Evolutionary conservation across 2,113 vertebrate species (phyloP), one percentile per base, ranked within the genome.

Genomic region (Rana temporaria): DNA sequence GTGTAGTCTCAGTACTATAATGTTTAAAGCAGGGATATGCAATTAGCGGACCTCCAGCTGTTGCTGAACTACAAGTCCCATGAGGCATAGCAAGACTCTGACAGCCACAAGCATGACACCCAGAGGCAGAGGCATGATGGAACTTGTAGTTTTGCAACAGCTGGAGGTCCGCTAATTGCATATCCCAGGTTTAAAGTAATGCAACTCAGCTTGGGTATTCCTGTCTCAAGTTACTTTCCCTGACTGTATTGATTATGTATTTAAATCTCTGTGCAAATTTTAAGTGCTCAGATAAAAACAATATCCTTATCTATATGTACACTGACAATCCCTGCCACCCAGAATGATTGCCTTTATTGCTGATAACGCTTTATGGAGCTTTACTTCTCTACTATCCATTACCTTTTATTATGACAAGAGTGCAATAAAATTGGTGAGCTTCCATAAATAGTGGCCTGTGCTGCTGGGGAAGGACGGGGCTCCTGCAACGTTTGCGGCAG

Each of bases 291-390:
- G 20, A 75, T 62, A 42, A 75, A 60, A 60, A n/a, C 14, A 12
- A 57, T 73, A 73, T 57, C 30, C 56, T 62, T 75, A 75, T 75
- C 72, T 75, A 32, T 62, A 75, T 75, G 72, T 75, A 75, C 56
- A 60, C 26, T 62, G 6, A 12, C 57, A 14, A 18, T 32, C 12
- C 19, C 26, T 11, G 8, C 59, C 22, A 57, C 57, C 72, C 55
- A 1, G 19, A 75, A 30, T 75, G 56, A 60, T n/a, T 57, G 14
- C 30, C 9, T 75, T 60, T 75, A 75, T 75, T 75, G 72, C 72
- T 74, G 71, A 74, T 74, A 74, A 74, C 14, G 55, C 19, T 75
- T 75, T 75, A 75, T 75, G 72, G 72, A 17, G 6, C 72, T 75
- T 75, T 75, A 42, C 30, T 75, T 75, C 30, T 38, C 56, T 62